phyloP scores from a whole-genome alignment of 2,888 invertebrate genomes.

The Drosophila macrothrix region DNA sequence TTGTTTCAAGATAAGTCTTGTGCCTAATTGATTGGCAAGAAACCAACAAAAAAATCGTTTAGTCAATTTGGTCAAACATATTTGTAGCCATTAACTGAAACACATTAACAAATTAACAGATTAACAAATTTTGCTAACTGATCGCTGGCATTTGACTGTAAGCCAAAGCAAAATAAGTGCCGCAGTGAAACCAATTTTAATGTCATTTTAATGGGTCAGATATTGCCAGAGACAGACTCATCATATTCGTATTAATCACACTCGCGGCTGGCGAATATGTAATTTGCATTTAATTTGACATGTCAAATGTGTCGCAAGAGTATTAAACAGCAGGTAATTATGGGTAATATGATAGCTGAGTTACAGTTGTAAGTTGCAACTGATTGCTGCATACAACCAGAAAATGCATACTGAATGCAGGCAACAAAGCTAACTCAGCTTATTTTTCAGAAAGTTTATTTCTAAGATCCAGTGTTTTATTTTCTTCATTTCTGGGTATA shows the following conservation, averaged over 20 bases:
- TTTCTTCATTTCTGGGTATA: background rate
- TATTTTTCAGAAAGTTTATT: background rate
- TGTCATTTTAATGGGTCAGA: slow-evolving; percentile 70
- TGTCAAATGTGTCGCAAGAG: slow-evolving; percentile 53
- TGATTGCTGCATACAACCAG: background rate
- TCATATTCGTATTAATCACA: slow-evolving; percentile 2
- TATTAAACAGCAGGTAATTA: slow-evolving; percentile 41
- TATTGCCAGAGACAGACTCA: slow-evolving; percentile 11
- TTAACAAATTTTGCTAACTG: slow-evolving; percentile 25
- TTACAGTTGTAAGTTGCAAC: background rate
- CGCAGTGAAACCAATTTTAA: slow-evolving; percentile 62
- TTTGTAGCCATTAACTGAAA: slow-evolving; percentile 27
- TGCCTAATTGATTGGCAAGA: slow-evolving; percentile 12
- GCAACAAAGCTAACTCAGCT: too few species aligned
- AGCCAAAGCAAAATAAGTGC: slow-evolving; percentile 43
- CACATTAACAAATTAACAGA: slow-evolving; percentile 36
- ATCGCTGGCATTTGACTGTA: slow-evolving; percentile 16
- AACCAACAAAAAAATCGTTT: slow-evolving; percentile 23
- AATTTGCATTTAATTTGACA: slow-evolving; percentile 82
- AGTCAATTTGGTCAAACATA: slow-evolving; percentile 37
- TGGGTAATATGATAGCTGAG: slow-evolving; percentile 27
- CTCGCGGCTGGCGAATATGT: slow-evolving; percentile 43
- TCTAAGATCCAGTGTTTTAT: background rate
- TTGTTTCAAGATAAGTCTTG: background rate
- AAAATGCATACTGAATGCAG: background rate